These are phyloP conservation scores for Saccopteryx leptura DNA, from an alignment of 2,113 vertebrate species.

Conservation along the genomic window DNA sequence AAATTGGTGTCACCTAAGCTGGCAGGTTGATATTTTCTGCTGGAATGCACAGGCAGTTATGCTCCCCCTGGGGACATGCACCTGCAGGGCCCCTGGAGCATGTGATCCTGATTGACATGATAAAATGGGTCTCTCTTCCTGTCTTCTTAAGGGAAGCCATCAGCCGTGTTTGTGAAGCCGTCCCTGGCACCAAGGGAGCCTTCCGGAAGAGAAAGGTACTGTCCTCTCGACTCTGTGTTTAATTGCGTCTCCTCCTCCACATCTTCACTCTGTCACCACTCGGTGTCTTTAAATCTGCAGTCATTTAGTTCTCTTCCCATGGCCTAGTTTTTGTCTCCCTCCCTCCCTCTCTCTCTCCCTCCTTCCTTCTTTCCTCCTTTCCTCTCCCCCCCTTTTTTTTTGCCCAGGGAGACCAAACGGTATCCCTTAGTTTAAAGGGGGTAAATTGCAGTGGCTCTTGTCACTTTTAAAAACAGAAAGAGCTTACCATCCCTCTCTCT, in stretches of 20 bases:
- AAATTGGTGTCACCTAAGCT: fast-evolving
- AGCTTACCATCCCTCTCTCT: not conserved
- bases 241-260: fast-evolving
- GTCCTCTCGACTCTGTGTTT: not conserved
- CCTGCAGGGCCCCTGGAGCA: not conserved
- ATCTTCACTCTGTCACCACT: not conserved
- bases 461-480: not conserved
- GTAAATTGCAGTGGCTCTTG: not conserved
- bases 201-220: conserved; percentile 98
- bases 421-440: not conserved
- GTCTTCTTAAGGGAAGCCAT: conserved; percentile 95
- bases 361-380: too few species aligned
- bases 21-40: not conserved
- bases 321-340: not conserved
- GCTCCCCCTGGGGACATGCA: not conserved
- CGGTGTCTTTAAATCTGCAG: fast-evolving
- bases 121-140: conserved; percentile 75
- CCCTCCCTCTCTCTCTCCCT: too few species aligned
- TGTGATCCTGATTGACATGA: not conserved
- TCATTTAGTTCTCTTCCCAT: not conserved
- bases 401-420: not conserved
- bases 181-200: conserved; percentile 96
- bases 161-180: conserved; percentile 96
- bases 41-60: not conserved
- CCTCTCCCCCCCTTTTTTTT: too few species aligned